These are phyloP conservation scores for Eudemis profundana DNA, from an alignment of 2,888 invertebrate genomes.

Conservation along the genomic window DNA sequence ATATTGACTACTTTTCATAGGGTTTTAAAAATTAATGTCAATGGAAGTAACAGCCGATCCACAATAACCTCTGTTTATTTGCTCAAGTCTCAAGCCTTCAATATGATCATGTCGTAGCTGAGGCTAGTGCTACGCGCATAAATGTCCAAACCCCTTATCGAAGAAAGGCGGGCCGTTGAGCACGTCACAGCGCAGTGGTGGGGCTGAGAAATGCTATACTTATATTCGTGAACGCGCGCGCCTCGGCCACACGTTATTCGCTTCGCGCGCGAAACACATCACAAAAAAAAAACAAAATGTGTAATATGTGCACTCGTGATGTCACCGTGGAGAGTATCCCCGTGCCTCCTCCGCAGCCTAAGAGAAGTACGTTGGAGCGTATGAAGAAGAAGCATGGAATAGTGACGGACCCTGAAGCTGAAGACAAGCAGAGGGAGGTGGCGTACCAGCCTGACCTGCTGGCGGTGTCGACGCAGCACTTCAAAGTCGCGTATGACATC, in stretches of 20 bases:
- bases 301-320: conserved; percentile 78
- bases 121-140: not conserved
- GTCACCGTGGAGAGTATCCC: conserved; percentile 55
- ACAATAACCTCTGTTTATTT: no score
- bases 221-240: conserved; percentile 66
- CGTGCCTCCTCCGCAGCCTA: conserved; percentile 54
- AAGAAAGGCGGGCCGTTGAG: conserved; percentile 52
- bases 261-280: conserved; percentile 24
- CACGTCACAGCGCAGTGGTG: conserved; percentile 54
- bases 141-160: conserved; percentile 44
- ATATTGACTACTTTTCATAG: no score
- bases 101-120: no score
- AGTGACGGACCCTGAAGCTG: conserved; percentile 68
- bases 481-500: conserved; percentile 71
- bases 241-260: conserved; percentile 54
- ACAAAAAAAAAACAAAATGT: conserved; percentile 59
- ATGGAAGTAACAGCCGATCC: no score
- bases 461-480: conserved; percentile 77
- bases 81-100: no score
- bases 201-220: conserved; percentile 69
- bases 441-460: conserved; percentile 80
- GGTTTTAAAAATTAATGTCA: no score
- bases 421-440: conserved; percentile 70
- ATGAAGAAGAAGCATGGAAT: conserved; percentile 80
- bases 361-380: conserved; percentile 63